Evolutionary conservation across 2,888 invertebrate genomes (phyloP), one percentile per base, ranked within the genome.

Genomic region (Ophion ventricosus): DNA sequence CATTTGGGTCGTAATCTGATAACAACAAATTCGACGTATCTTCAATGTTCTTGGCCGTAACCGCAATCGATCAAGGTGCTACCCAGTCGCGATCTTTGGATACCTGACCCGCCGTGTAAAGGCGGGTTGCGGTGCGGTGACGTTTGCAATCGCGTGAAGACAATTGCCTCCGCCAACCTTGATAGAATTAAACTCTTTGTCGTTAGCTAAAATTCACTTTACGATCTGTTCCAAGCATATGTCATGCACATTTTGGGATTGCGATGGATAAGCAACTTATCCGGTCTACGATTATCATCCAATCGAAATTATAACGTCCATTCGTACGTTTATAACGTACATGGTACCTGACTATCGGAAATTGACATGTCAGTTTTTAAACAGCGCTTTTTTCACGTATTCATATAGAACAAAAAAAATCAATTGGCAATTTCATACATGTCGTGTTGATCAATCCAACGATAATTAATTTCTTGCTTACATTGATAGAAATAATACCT

Each of bases 1-100:
- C 49, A 20, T 57, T 67, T 49, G 3, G 5, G 43, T n/a, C 26
- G 67, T 73, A 83, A 83, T 83, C 63, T 73, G 66, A 72, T 63
- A 64, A 69, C 56, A n/a, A 43, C 17, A 23, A 64, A 25, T 40
- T 76, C 43, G 80, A 74, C 66, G 49, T 56, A 59, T 66, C 73
- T 67, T 80, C 59, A 59, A 59, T 20, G 73, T 78, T 40, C 35
- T 20, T 56, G 8, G 40, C 61, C n/a, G 29, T 17, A 49, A 57
- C 29, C n/a, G 67, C 63, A 49, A 75, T 35, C 69, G 23, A 79
- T 75, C 63, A 63, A 79, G 69, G 49, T 76, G 56, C 23, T 26
- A 40, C 14, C 54, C 25, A 56, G 43, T 56, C 70, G 20, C 67
- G 57, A 77, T 67, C 43, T 57, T 59, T 59, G 20, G 43, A 57